Percentiles rank a stretch among this genome's conserved stretches.
These are phyloP conservation scores for Antigone vipio DNA, from an alignment of 2,113 vertebrate species.

Conservation along the genomic window DNA sequence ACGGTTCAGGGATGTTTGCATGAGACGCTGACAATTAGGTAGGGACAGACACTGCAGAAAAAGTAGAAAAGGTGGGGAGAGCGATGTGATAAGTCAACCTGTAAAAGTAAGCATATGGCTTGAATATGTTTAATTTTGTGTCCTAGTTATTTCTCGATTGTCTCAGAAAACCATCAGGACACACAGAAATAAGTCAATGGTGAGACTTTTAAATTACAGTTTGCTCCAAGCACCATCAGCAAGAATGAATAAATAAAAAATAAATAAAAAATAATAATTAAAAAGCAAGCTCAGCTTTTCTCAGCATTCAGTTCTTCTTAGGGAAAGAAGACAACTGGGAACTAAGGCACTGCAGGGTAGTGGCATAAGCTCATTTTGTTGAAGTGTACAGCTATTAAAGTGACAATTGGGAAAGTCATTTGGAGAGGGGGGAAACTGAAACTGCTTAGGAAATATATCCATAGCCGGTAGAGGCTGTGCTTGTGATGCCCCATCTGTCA, in stretches of 20 bases:
- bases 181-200: neutral
- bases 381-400: neutral
- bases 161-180: constrained; percentile 3
- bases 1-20: neutral
- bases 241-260: neutral
- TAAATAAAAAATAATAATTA: neutral
- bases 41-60: neutral
- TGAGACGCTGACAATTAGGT: neutral
- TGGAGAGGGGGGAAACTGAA: neutral
- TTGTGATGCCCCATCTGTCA: neutral
- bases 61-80: neutral
- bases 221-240: neutral
- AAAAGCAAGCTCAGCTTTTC: neutral
- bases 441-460: neutral
- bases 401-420: neutral
- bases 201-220: neutral
- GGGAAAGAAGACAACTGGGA: neutral
- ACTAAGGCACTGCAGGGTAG: neutral
- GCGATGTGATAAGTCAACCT: neutral
- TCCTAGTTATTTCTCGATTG: neutral
- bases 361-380: neutral
- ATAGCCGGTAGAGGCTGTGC: neutral
- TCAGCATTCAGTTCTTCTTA: constrained; percentile 4
- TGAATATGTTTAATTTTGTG: neutral
- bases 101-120: neutral